Conservation (phyloP, 2,113 vertebrate genomes). For the Parotia lawesii region DNA sequence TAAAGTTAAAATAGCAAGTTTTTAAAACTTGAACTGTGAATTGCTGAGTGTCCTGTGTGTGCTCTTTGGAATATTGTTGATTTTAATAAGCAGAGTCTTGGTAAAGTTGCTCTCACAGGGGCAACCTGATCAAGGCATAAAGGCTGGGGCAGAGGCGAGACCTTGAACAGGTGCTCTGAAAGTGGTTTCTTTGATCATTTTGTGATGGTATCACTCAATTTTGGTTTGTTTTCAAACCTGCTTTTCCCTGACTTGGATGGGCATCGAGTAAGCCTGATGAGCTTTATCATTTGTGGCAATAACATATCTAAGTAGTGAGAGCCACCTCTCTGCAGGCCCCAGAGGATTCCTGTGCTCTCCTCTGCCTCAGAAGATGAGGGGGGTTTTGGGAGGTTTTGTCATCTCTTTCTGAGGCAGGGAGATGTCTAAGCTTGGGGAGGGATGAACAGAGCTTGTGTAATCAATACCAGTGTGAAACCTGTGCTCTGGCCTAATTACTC, state of each 20-base stretch:
- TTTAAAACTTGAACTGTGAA: not conserved
- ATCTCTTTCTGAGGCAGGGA: not conserved
- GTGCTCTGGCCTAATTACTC: not conserved
- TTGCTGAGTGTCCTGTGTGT: not conserved
- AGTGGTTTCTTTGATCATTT: not conserved
- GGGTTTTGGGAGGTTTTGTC: not conserved
- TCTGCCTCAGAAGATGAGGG: not conserved
- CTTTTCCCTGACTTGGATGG: not conserved
- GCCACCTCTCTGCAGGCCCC: not conserved
- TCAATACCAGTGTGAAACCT: not conserved
- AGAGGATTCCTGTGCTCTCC: not conserved
- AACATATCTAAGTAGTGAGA: not conserved
- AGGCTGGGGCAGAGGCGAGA: not conserved
- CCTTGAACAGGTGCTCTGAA: not conserved
- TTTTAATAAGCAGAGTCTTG: fast-evolving
- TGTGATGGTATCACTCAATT: not conserved
- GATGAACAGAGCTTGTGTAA: not conserved
- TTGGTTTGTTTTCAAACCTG: not conserved
- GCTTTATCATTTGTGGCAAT: not conserved
- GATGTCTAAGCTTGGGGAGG: not conserved
- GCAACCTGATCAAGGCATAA: not conserved
- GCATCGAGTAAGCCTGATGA: not conserved
- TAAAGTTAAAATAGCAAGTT: not conserved
- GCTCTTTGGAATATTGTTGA: not conserved
- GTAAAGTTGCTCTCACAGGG: not conserved